phyloP scores from a whole-genome alignment of 2,888 invertebrate species.

The Lampropteryx suffumata region DNA sequence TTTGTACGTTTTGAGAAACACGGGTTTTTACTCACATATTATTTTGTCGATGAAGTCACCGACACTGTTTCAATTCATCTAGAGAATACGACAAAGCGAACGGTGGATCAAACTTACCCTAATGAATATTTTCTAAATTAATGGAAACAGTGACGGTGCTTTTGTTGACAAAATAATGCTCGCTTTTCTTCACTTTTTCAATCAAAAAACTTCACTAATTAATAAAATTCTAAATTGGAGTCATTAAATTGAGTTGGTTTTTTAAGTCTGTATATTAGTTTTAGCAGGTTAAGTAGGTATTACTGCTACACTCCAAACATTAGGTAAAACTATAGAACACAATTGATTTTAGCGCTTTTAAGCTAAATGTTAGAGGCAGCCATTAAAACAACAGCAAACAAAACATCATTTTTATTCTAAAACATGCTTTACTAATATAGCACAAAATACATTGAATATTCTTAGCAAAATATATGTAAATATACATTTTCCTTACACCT shows the following conservation, averaged over 20 bases:
- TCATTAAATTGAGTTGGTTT: not conserved
- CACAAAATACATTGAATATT: conserved; percentile 56
- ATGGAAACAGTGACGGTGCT: too few species aligned
- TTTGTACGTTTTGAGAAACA: too few species aligned
- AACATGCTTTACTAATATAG: conserved; percentile 69
- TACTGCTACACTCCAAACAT: conserved; percentile 19
- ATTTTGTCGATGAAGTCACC: too few species aligned
- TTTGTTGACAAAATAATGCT: too few species aligned
- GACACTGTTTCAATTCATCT: too few species aligned
- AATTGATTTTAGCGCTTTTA: conserved; percentile 35
- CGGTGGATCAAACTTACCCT: too few species aligned
- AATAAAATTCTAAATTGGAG: not conserved
- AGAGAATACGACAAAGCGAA: too few species aligned
- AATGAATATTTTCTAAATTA: too few species aligned
- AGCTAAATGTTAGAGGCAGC: conserved; percentile 63
- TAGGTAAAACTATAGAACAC: conserved; percentile 19
- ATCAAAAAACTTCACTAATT: too few species aligned
- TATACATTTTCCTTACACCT: conserved; percentile 52
- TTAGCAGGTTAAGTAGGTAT: conserved; percentile 5
- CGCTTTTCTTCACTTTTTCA: not conserved
- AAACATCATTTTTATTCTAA: conserved; percentile 75
- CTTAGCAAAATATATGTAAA: conserved; percentile 45
- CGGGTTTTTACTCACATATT: too few species aligned
- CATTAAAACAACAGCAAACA: conserved; percentile 80
- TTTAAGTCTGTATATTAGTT: conserved; percentile 9